These are phyloP conservation scores for Himalopsyche tibetana DNA, from an alignment of 2,888 invertebrate species.

Conservation along the genomic window DNA sequence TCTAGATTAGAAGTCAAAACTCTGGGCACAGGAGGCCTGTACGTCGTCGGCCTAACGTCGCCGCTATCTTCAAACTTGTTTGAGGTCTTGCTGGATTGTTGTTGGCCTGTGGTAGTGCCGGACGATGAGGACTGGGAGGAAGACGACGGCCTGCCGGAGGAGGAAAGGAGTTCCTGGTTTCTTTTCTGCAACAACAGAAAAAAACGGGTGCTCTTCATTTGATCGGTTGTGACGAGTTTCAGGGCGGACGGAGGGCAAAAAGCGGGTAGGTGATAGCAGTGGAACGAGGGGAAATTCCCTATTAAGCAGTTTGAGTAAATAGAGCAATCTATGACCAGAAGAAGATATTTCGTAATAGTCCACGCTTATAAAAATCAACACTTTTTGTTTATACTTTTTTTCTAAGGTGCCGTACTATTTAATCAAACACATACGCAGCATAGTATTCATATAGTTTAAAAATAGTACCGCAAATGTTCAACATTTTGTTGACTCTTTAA, in stretches of 20 bases:
- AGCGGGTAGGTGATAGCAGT: conserved; percentile 19
- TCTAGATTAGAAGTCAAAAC: conserved; percentile 67
- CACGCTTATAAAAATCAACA: too few species aligned
- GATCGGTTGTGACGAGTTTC: conserved; percentile 41
- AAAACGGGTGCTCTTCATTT: conserved; percentile 64
- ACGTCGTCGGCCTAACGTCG: conserved; percentile 71
- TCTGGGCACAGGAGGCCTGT: conserved; percentile 69
- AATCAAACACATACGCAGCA: too few species aligned
- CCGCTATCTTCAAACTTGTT: conserved; percentile 65
- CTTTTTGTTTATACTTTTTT: too few species aligned
- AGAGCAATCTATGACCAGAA: too few species aligned
- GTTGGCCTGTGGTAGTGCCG: conserved; percentile 10
- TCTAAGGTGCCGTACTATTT: too few species aligned
- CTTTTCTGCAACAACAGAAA: conserved; percentile 75
- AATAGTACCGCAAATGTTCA: too few species aligned
- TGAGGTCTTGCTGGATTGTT: conserved; percentile 41
- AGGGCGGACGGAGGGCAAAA: conserved; percentile 29
- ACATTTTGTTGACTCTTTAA: too few species aligned
- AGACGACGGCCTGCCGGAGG: conserved; percentile 63
- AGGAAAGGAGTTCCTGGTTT: conserved; percentile 72
- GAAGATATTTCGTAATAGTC: too few species aligned
- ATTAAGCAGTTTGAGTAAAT: background rate
- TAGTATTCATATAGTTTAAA: too few species aligned
- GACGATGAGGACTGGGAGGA: conserved; percentile 58
- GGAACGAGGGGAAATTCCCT: background rate